Evolutionary conservation across 2,797 vertebrate species (phyloP), one percentile per base, ranked within the genome.

Genomic region (Phaenicophaeus curvirostris): DNA sequence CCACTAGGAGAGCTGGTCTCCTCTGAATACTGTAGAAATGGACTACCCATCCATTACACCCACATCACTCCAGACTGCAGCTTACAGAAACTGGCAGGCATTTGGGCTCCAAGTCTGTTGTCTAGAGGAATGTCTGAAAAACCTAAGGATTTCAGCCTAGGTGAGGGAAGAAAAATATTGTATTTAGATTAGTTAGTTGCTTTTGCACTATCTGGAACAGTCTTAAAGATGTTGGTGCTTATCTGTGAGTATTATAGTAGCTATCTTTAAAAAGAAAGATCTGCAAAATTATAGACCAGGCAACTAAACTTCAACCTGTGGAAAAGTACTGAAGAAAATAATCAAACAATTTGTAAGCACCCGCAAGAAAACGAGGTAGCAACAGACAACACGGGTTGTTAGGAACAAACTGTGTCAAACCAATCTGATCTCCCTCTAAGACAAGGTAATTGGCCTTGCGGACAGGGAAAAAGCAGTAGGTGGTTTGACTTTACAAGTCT

Each of bases 381-480:
- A 2, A 74, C 35, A 81, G 71, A 78, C 58, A 81, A 75, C 87
- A 73, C 6, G 79, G 62, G 91, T 69, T 96, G 87, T 90, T 92
- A 91, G 91, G 75, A 96, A 91, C 83, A 94, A 94, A 96, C 93
- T 96, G 93, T 91, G 96, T 93, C 94, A 96, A 94, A 93, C 66
- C 85, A 93, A 93, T 96, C 91, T 94, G 93, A 73, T 95, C 87
- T 90, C 87, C 83, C 80, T 84, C 66, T 76, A 93, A 86, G 93
- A 78, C 89, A 88, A 77, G 76, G 85, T 95, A 96, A 96, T 95
- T 94, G 54, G 89, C 77, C 82, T 95, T 33, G 31, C 0, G 33
- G 93, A 94, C 93, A 93, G 83, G 69, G 62, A 88, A 94, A 94
- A 95, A 95, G 58, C 95, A 96, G 94, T 86, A 81, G 93, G 94